Percentiles rank a stretch among this genome's conserved stretches.
phyloP scores from a whole-genome alignment of 2,888 invertebrate genomes.

The Conistra vaccinii region DNA sequence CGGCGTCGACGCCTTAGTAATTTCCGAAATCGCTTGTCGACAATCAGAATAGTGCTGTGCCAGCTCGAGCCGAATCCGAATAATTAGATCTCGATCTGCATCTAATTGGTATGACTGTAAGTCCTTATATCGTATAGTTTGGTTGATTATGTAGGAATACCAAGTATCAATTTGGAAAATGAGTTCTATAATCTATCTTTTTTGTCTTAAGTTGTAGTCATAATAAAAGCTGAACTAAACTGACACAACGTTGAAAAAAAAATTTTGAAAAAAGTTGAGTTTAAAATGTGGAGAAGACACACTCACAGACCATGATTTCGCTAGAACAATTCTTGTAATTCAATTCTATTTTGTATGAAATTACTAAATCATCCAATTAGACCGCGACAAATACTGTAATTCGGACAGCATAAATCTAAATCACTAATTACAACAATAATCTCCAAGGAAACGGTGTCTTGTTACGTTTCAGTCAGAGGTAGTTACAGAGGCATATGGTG shows the following conservation, averaged over 20 bases:
- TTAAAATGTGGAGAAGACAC: background rate
- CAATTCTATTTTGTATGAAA: slow-evolving; percentile 21
- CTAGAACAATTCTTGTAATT: slow-evolving; percentile 13
- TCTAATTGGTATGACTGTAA: slow-evolving; percentile 82
- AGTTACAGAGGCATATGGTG: slow-evolving; percentile 50
- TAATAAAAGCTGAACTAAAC: background rate
- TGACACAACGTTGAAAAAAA: background rate
- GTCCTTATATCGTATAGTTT: slow-evolving; percentile 72
- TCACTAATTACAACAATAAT: slow-evolving; percentile 47
- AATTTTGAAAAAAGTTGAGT: background rate
- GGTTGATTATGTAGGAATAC: slow-evolving; percentile 41
- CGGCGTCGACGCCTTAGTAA: slow-evolving; percentile 87
- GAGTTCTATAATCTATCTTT: background rate
- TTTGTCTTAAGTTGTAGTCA: background rate
- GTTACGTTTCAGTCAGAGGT: slow-evolving; percentile 35
- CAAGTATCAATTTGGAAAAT: background rate
- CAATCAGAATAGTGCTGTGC: slow-evolving; percentile 88
- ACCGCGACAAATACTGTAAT: slow-evolving; percentile 37
- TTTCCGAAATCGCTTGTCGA: slow-evolving; percentile 90
- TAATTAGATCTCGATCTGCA: slow-evolving; percentile 88
- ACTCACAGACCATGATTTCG: background rate
- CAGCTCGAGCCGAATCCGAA: slow-evolving; percentile 82
- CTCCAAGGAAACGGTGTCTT: slow-evolving; percentile 39
- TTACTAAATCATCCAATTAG: slow-evolving; percentile 43
- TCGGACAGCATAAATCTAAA: slow-evolving; percentile 51